Percentiles rank a stretch among this genome's conserved stretches.
phyloP scores from a whole-genome alignment of 2,888 invertebrate species.

The Germaria angustata region DNA sequence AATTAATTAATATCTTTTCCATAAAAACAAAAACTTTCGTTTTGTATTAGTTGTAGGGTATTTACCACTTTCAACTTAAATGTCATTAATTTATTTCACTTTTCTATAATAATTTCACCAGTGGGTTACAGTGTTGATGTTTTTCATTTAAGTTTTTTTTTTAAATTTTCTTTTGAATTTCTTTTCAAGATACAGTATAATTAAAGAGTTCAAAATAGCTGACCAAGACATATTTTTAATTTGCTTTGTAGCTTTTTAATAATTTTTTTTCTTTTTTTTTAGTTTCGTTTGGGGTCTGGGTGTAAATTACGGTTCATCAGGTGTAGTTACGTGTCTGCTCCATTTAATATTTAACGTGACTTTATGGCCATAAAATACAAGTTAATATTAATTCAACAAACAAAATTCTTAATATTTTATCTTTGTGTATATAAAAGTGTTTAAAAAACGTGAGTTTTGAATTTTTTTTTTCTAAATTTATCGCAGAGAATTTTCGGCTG shows the following conservation, averaged over 20 bases:
- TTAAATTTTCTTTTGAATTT: conserved; percentile 34
- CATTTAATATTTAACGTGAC: conserved; percentile 66
- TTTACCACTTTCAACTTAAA: conserved; percentile 23
- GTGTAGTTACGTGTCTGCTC: conserved; percentile 65
- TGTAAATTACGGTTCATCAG: conserved; percentile 64
- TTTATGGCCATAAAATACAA: conserved; percentile 18
- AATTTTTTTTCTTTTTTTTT: conserved; percentile 10
- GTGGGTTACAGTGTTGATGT: conserved; percentile 52
- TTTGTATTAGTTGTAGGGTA: conserved; percentile 14
- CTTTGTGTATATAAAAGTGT: neutral
- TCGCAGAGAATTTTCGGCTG: neutral
- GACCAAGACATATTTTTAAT: conserved; percentile 8
- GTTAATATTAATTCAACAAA: conserved; percentile 12
- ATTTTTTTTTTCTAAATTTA: neutral
- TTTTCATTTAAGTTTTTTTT: conserved; percentile 21
- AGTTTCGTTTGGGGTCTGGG: conserved; percentile 53
- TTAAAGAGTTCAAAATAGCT: neutral
- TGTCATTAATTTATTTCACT: conserved; percentile 28
- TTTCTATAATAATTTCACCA: conserved; percentile 25
- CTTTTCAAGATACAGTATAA: conserved; percentile 14
- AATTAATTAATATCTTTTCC: no score
- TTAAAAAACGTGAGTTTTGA: conserved; percentile 19
- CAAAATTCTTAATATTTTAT: conserved; percentile 4
- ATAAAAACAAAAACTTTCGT: neutral
- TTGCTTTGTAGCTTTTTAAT: neutral